Evolutionary conservation across 2,113 vertebrate species (phyloP), one percentile per base, ranked within the genome.

Genomic region (Noctilio leporinus): DNA sequence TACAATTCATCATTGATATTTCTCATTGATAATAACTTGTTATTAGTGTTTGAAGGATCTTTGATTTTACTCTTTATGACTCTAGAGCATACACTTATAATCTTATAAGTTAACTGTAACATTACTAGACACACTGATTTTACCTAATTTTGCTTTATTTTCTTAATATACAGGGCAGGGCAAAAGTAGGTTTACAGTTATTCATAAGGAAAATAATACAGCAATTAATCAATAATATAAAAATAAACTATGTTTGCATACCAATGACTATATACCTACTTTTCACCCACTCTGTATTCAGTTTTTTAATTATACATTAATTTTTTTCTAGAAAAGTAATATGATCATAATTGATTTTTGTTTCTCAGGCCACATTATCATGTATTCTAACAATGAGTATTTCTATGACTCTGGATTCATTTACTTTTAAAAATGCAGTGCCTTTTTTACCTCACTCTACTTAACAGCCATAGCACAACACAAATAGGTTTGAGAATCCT

Each of bases 61-160:
- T 69, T 81, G 14, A 11, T 80, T 88, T 67, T 73, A 93, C 7
- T 84, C 35, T 33, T 80, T 88, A 84, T 55, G 2, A 5, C 53
- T 12, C 12, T 76, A 43, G 40, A 57, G 2, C 5, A 76, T 89
- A 62, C n/a, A 89, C 30, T 85, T 94, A 62, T 72, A 75, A 20
- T 77, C 82, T 86, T 82, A 57, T 86, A 72, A 73, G 40, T 93
- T 75, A 82, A 0, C 57, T 38, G 80, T 78, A 59, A 47, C 28
- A 84, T 93, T 75, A 84, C 20, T 75, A 93, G 47, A 78, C 11
- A 86, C 78, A 83, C 15, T 82, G 17, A 65, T 65, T 82, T 33
- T 87, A 55, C 38, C 45, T 95, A 49, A 55, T 91, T 75, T 93
- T 89, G 33, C 22, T 78, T 96, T 24, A 35, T 45, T 77, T 96